Evolutionary conservation across 2,888 invertebrate species (phyloP), one percentile per base, ranked within the genome.

Genomic region (Cheilosia pagana): DNA sequence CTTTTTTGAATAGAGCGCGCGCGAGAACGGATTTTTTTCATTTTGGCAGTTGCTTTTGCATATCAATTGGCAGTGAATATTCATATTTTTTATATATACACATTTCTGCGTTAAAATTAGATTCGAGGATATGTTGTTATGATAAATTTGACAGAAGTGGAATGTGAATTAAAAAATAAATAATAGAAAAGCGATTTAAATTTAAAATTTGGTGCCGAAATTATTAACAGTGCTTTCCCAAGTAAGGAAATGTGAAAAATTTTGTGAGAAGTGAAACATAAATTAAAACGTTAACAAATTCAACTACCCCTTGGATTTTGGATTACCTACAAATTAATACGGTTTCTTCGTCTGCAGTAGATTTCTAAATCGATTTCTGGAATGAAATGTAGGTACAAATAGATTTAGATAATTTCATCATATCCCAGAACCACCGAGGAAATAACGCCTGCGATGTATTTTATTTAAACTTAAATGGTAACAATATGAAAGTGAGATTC

Each of bases 281-380:
- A 45, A 28, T 19, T 39, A 25, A 31, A 52, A 5, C 23, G 31
- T 12, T 67, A 23, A 31, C 10, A 19, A 39, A 53, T 10, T 19
- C 62, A 21, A 16, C 14, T 19, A 10, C 10, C 45, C 43, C 23
- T 35, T 77, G 81, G 77, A 82, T 77, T 82, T 77, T 71, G 81
- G 81, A 82, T 82, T 77, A 77, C 63, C 45, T n/a, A 48, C n/a
- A n/a, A n/a, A n/a, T 70, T 59, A 76, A 71, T 60, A 65, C 63
- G 71, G 59, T 53, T 65, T 65, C 77, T 19, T 60, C 52, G 28
- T 21, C 21, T 19, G 45, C 45, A 48, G 43, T 65, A 43, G 39
- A 45, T 16, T 55, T 43, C 45, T 12, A 45, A 70, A 45, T 48
- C 35, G 43, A 72, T 82, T 77, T 72, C 67, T 21, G 28, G 50